Evolutionary conservation across 2,797 vertebrate genomes (phyloP).

Genomic region (Psittacula derbiana): DNA sequence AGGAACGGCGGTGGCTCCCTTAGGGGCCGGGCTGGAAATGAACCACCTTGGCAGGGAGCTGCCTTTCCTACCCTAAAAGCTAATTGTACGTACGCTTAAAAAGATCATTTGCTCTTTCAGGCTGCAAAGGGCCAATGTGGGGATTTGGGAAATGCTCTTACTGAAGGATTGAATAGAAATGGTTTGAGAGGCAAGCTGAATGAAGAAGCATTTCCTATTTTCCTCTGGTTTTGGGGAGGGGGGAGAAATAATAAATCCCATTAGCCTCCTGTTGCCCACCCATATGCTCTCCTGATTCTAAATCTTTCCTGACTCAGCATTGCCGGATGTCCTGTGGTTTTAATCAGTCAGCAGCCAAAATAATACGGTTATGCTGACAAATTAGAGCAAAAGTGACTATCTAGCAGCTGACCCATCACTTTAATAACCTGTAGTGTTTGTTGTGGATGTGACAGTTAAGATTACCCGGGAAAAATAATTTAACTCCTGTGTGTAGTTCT

Average conservation of each 20-base stretch:
- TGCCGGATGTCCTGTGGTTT: background rate
- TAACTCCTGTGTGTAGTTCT: background rate
- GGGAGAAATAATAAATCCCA: background rate
- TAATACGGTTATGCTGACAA: accelerated
- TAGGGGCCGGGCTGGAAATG: background rate
- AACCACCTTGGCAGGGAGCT: background rate
- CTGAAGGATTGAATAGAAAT: background rate
- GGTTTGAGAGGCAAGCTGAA: background rate
- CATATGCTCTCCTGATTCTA: background rate
- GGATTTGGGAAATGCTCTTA: background rate
- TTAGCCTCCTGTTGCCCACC: background rate
- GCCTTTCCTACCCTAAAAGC: background rate
- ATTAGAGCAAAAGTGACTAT: background rate
- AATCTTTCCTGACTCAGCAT: background rate
- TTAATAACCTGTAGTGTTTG: accelerated
- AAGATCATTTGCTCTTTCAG: background rate
- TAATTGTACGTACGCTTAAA: accelerated
- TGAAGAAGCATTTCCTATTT: background rate
- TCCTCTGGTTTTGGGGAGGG: background rate
- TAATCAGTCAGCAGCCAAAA: background rate
- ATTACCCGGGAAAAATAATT: background rate
- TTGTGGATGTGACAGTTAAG: background rate
- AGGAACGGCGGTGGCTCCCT: background rate
- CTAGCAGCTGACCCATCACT: background rate
- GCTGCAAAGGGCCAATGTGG: accelerated